phyloP scores from a whole-genome alignment of 2,888 invertebrate genomes.

The Eremobia ochroleuca region DNA sequence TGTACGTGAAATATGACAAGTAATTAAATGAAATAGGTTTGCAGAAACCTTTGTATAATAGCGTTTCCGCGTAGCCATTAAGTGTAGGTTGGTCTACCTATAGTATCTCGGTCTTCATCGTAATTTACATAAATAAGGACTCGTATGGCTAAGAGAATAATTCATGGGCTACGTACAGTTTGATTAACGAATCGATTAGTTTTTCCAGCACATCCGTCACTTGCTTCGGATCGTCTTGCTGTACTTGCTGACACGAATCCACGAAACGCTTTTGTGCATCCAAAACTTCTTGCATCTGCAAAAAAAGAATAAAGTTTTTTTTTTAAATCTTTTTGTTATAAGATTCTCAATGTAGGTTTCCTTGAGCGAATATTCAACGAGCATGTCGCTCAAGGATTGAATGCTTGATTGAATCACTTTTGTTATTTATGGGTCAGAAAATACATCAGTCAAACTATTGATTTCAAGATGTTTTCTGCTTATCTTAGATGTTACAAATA shows the following conservation, averaged over 20 bases:
- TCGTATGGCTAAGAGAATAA: conserved; percentile 61
- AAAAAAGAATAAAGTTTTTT: conserved; percentile 34
- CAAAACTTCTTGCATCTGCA: conserved; percentile 91
- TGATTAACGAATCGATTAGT: conserved; percentile 92
- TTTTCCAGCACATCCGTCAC: conserved; percentile 92
- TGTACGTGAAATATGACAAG: background rate
- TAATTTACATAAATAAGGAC: conserved; percentile 59
- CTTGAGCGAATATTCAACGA: conserved; percentile 28
- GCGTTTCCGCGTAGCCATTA: conserved; percentile 23
- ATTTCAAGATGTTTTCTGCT: background rate
- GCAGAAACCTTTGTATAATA: conserved; percentile 4
- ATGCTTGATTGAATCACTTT: conserved; percentile 21
- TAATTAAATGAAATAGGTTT: conserved; percentile 10
- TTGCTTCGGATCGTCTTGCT: conserved; percentile 92
- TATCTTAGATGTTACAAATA: conserved; percentile 50
- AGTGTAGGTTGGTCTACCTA: background rate
- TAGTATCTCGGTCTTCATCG: conserved; percentile 14
- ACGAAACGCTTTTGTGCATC: conserved; percentile 92
- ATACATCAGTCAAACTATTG: background rate
- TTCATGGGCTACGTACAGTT: conserved; percentile 88
- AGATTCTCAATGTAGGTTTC: conserved; percentile 19
- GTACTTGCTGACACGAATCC: conserved; percentile 92
- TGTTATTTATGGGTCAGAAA: conserved; percentile 7
- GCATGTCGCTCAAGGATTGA: conserved; percentile 45
- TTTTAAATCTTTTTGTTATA: conserved; percentile 1